phyloP scores from a whole-genome alignment of 2,888 invertebrate genomes.

The Pterobdella sp. region DNA sequence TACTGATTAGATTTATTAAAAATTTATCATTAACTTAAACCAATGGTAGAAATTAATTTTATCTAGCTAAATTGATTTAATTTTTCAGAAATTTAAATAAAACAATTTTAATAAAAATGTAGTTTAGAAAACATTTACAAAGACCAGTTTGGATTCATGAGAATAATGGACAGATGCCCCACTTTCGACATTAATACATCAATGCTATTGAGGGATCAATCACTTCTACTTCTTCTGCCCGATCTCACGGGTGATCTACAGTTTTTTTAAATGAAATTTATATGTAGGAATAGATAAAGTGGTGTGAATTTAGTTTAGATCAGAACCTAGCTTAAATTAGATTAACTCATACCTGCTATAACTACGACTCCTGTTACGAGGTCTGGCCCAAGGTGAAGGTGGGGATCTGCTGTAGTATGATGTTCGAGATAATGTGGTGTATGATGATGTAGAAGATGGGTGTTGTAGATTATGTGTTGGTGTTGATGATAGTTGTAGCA shows the following conservation, averaged over 20 bases:
- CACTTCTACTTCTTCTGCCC: background rate
- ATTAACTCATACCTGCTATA: background rate
- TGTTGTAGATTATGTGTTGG: background rate
- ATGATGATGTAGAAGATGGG: background rate
- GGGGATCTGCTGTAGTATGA: conserved; percentile 9
- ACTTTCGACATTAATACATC: too few species aligned
- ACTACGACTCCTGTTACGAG: background rate
- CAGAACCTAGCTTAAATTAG: background rate
- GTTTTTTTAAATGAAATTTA: background rate
- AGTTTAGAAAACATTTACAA: too few species aligned
- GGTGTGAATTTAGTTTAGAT: background rate
- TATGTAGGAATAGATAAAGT: background rate
- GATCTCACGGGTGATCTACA: background rate
- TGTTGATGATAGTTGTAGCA: conserved; percentile 6
- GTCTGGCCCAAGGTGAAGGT: background rate
- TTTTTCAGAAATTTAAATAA: too few species aligned
- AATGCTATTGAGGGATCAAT: background rate
- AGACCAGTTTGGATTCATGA: too few species aligned
- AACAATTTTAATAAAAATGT: too few species aligned
- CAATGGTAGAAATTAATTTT: too few species aligned
- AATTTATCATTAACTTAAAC: too few species aligned
- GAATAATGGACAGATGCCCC: too few species aligned
- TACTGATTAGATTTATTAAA: too few species aligned
- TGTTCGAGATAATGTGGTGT: background rate
- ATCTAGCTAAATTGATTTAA: too few species aligned